Conservation (phyloP, 2,113 vertebrate genomes). For the Hyla sarda region DNA sequence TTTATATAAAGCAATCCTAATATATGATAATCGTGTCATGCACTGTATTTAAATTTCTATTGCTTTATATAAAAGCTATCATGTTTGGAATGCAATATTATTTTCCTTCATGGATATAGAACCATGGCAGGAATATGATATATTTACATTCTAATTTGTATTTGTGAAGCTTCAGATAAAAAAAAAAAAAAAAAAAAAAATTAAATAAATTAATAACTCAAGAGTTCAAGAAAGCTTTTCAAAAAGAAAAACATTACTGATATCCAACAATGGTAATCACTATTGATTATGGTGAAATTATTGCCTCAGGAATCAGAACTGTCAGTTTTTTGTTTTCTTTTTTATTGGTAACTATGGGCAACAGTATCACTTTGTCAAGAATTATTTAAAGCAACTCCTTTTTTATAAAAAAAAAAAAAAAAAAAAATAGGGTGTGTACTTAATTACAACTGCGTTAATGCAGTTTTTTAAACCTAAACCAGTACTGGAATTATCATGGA, state of each 20-base stretch:
- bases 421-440: too few relatives aligned
- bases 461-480: too few relatives aligned
- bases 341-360: background rate
- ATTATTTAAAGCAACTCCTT: too few relatives aligned
- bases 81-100: conserved; percentile 28
- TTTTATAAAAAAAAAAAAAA: too few relatives aligned
- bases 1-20: conserved; percentile 13
- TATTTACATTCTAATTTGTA: conserved; percentile 8
- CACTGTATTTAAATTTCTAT: background rate
- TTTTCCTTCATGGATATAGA: conserved; percentile 28
- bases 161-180: background rate
- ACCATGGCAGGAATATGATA: background rate
- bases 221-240: background rate
- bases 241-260: background rate
- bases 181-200: too few relatives aligned
- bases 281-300: background rate
- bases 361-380: background rate
- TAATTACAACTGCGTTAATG: too few relatives aligned
- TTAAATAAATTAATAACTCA: too few relatives aligned
- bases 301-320: background rate
- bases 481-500: too few relatives aligned
- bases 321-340: background rate
- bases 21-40: conserved; percentile 24
- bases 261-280: background rate
- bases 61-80: background rate